Evolutionary conservation across 1,140 invertebrate species (phyloP).

Genomic region (Pinna nobilis): DNA sequence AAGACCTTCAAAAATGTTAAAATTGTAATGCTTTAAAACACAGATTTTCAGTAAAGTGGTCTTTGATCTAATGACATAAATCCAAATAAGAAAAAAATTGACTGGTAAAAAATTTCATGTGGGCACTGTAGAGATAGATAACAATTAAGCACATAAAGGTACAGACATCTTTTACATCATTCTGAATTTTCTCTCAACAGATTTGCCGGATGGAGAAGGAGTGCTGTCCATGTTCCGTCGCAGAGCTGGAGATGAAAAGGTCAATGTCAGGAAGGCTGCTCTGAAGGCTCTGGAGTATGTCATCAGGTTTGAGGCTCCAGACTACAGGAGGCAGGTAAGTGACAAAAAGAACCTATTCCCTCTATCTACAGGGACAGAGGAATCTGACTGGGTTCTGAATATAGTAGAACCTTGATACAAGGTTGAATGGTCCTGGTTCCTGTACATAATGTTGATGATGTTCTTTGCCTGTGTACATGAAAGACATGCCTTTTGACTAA

Average conservation of each 20-base stretch:
- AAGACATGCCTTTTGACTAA: too few species aligned
- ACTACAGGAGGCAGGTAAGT: constrained; percentile 71
- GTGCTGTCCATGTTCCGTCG: constrained; percentile 75
- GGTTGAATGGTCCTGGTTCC: constrained; percentile 76
- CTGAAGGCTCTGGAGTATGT: constrained; percentile 77
- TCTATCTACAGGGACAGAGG: not conserved
- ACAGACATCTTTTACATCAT: too few species aligned
- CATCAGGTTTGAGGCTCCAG: constrained; percentile 59
- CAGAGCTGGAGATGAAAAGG: constrained; percentile 78
- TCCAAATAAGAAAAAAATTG: too few species aligned
- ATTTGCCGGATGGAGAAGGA: constrained; percentile 66
- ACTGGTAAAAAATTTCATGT: too few species aligned
- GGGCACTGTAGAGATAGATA: too few species aligned
- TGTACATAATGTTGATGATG: constrained; percentile 79
- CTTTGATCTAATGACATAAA: too few species aligned
- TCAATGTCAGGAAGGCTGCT: constrained; percentile 78
- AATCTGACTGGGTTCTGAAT: not conserved
- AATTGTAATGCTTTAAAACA: too few species aligned
- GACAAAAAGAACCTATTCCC: too few species aligned
- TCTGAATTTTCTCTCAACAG: constrained; percentile 48
- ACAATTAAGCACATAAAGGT: too few species aligned
- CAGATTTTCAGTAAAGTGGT: too few species aligned
- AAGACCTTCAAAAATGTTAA: too few species aligned
- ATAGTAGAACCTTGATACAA: constrained; percentile 69
- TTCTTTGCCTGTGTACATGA: constrained; percentile 78